phyloP scores from a whole-genome alignment of 1,140 invertebrate genomes.

The Hylaeus anthracinus region DNA sequence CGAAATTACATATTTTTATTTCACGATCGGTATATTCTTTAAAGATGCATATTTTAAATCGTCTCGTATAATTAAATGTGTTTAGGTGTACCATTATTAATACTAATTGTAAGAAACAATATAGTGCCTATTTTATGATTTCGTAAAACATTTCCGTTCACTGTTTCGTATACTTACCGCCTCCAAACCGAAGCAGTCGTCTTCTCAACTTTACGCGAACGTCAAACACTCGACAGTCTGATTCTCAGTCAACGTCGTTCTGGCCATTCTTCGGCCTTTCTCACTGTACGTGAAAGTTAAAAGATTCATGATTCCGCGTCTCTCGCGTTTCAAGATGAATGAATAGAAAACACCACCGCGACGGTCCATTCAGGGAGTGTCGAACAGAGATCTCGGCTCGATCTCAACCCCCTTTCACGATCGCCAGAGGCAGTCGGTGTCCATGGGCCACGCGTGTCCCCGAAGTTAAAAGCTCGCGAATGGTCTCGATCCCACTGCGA shows the following conservation, averaged over 20 bases:
- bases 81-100: too few species aligned
- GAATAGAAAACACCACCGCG: neutral
- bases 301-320: conserved; percentile 26
- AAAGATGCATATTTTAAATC: neutral
- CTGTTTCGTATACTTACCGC: neutral
- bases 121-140: too few species aligned
- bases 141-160: too few species aligned
- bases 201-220: conserved; percentile 11
- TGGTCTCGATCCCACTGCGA: too few species aligned
- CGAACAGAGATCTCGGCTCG: neutral
- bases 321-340: neutral
- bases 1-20: too few species aligned
- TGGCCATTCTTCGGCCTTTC: neutral
- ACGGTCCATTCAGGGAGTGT: conserved; percentile 14
- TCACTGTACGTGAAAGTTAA: neutral
- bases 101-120: too few species aligned
- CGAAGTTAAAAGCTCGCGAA: neutral
- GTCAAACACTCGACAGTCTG: conserved; percentile 4
- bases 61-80: too few species aligned
- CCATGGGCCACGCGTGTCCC: neutral
- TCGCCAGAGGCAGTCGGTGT: too few species aligned
- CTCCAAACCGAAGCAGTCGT: neutral
- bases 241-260: neutral
- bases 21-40: too few species aligned
- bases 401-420: neutral